These are phyloP conservation scores for Pegea sp. DNA, from an alignment of 23 tunicate genomes.

Conservation along the genomic window DNA sequence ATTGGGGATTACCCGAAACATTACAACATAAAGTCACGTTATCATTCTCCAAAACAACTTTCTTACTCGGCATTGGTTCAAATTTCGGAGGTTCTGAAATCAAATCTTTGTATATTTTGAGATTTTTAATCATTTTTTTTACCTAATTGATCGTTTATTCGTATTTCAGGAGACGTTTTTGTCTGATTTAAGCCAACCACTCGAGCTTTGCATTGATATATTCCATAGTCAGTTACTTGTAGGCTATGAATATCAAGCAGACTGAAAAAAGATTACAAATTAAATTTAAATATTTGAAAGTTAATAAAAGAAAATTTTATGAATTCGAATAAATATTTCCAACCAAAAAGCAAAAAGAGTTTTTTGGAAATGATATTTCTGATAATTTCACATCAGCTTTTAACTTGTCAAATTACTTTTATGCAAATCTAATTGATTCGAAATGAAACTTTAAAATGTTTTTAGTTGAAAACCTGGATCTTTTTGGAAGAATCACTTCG, in stretches of 20 bases:
- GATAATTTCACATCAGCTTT: too few species aligned
- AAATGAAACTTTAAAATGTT: too few species aligned
- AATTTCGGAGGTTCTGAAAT: neutral
- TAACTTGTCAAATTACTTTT: too few species aligned
- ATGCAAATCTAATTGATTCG: too few species aligned
- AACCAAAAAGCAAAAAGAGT: too few species aligned
- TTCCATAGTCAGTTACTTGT: conserved; percentile 1
- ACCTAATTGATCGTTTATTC: neutral
- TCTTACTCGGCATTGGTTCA: neutral
- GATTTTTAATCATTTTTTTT: neutral
- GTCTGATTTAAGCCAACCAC: neutral
- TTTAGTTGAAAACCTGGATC: neutral
- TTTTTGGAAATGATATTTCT: too few species aligned
- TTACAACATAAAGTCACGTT: neutral
- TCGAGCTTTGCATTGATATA: neutral
- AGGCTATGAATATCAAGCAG: neutral
- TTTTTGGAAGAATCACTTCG: neutral
- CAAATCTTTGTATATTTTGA: neutral
- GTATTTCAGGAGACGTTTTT: neutral
- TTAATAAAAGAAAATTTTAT: too few species aligned
- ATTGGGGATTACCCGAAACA: neutral
- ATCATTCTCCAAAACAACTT: neutral
- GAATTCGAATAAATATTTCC: too few species aligned
- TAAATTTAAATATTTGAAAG: too few species aligned
- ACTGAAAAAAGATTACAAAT: too few species aligned